These are phyloP conservation scores for Melanotaenia boesemani DNA, from an alignment of 2,797 vertebrate species.

Conservation along the genomic window DNA sequence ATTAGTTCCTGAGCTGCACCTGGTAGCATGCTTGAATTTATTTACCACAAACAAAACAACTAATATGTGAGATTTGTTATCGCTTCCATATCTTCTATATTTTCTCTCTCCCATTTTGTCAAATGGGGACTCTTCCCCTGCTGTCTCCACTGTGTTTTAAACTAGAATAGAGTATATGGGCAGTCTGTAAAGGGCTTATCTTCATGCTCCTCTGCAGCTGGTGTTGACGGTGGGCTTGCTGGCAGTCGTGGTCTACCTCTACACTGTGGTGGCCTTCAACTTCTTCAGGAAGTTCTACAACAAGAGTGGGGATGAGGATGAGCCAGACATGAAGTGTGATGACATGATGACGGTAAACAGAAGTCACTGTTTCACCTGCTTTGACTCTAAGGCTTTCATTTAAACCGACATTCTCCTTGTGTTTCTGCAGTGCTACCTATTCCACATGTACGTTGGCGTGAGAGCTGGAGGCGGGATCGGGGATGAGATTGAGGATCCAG, in stretches of 20 bases:
- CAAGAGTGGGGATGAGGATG: constrained; percentile 95
- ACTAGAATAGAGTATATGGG: constrained; percentile 12
- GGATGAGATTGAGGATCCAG: constrained; percentile 98
- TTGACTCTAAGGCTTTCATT: neutral
- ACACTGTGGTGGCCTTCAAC: constrained; percentile 99
- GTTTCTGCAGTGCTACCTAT: constrained; percentile 91
- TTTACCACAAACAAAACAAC: constrained; percentile 16
- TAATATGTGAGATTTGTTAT: neutral
- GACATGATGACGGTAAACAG: constrained; percentile 97
- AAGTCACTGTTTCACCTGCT: neutral
- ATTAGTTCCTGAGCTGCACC: neutral
- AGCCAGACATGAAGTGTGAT: constrained; percentile 98
- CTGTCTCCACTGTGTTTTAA: constrained; percentile 11
- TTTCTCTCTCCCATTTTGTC: neutral
- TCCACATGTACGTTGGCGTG: constrained; percentile 99
- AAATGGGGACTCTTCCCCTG: too few relatives aligned
- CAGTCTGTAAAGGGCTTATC: neutral
- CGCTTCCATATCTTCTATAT: neutral
- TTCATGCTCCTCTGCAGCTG: constrained; percentile 79
- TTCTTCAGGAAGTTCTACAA: constrained; percentile 99
- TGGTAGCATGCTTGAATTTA: neutral
- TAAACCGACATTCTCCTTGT: neutral
- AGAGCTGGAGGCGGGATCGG: constrained; percentile 98
- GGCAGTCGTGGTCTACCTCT: constrained; percentile 97
- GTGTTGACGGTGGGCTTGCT: constrained; percentile 95